phyloP scores from a whole-genome alignment of 2,797 vertebrate species.

The Petrocephalus schoutedeni region DNA sequence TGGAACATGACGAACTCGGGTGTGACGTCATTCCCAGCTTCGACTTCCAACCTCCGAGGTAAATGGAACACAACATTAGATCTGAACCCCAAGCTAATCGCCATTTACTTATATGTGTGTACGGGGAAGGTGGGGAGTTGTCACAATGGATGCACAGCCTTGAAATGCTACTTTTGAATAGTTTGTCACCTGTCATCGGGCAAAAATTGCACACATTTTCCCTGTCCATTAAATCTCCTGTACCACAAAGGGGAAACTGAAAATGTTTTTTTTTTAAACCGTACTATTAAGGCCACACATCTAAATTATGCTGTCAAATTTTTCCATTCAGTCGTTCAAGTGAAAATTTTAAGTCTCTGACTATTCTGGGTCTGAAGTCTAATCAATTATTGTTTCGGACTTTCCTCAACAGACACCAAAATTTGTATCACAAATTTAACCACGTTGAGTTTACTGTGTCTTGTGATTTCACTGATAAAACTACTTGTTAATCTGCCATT shows the following conservation, averaged over 20 bases:
- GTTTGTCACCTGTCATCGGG: conserved; percentile 20
- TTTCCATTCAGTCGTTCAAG: background rate
- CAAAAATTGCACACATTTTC: conserved; percentile 20
- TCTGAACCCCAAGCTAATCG: background rate
- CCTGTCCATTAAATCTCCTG: conserved; percentile 6
- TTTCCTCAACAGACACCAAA: background rate
- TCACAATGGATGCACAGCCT: background rate
- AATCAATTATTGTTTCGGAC: background rate
- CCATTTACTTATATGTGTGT: background rate
- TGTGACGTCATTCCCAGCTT: no score
- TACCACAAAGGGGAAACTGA: background rate
- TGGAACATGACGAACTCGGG: no score
- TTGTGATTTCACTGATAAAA: background rate
- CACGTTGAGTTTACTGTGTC: background rate
- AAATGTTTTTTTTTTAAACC: background rate
- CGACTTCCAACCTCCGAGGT: no score
- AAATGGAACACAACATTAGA: background rate
- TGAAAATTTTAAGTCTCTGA: background rate
- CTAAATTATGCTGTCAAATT: conserved; percentile 6
- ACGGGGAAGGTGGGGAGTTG: background rate
- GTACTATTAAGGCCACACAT: background rate
- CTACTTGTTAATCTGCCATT: background rate
- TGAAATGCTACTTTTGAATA: conserved; percentile 4
- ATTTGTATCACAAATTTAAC: background rate
- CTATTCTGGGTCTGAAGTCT: background rate